Evolutionary conservation across 2,113 vertebrate species (phyloP).

Genomic region (Nibea albiflora): DNA sequence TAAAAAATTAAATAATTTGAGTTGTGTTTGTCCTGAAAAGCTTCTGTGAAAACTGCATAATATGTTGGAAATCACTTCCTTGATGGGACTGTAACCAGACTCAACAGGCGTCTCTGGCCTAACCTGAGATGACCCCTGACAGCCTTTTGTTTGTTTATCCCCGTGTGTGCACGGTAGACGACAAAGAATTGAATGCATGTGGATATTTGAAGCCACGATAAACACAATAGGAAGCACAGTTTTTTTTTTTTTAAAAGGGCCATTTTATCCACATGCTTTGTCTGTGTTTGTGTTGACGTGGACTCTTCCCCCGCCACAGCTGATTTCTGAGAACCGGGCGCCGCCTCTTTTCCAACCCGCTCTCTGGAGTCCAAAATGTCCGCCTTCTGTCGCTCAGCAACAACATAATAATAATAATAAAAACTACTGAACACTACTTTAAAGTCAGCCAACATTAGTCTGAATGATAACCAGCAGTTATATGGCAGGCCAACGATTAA

Average conservation of each 20-base stretch:
- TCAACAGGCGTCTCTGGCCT: conserved; percentile 27
- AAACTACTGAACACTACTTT: accelerated
- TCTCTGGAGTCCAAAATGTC: conserved; percentile 55
- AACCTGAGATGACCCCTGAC: conserved; percentile 47
- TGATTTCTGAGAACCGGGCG: conserved; percentile 64
- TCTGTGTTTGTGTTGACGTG: conserved; percentile 62
- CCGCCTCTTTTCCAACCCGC: conserved; percentile 52
- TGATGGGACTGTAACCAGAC: neutral
- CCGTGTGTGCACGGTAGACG: neutral
- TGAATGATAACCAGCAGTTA: neutral
- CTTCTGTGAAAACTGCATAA: neutral
- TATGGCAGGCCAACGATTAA: neutral
- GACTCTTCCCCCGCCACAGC: conserved; percentile 48
- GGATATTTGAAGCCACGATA: no score
- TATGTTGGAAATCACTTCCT: neutral
- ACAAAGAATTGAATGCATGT: neutral
- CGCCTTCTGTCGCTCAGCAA: conserved; percentile 3
- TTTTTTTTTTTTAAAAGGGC: neutral
- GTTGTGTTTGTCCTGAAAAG: neutral
- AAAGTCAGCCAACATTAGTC: neutral
- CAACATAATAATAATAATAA: neutral
- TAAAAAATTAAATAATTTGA: no score
- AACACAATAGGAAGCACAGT: accelerated
- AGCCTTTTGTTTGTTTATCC: neutral
- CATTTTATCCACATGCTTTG: neutral